These are phyloP conservation scores for Balearica regulorum DNA, from an alignment of 2,797 vertebrate species.

Conservation along the genomic window DNA sequence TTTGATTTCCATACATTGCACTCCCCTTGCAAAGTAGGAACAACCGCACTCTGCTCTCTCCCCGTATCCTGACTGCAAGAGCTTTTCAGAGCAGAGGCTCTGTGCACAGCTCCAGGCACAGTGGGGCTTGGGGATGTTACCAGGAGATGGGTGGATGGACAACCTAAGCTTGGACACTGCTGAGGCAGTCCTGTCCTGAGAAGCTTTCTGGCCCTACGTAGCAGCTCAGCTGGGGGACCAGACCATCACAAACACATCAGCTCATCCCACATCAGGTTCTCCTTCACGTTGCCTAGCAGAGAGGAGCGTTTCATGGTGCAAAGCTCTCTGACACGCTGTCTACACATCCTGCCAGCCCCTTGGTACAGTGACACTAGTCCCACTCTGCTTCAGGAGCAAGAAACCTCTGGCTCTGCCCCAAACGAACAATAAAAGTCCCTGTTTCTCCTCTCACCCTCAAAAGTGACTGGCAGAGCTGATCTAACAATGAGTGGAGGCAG, in stretches of 20 bases:
- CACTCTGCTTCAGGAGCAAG: background rate
- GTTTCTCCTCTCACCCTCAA: background rate
- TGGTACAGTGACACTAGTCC: constrained; percentile 4
- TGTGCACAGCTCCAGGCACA: background rate
- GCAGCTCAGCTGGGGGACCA: background rate
- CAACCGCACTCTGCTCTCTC: background rate
- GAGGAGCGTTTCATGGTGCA: background rate
- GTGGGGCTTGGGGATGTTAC: background rate
- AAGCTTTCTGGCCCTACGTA: background rate
- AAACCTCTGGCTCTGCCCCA: background rate
- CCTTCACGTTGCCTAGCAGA: background rate
- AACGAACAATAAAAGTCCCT: background rate
- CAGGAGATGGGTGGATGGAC: background rate
- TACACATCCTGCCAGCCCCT: background rate
- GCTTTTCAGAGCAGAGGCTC: background rate
- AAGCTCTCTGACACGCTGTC: background rate
- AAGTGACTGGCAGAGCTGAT: background rate
- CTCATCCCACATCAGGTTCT: background rate
- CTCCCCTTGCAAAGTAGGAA: background rate
- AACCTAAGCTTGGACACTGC: background rate
- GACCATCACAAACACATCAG: background rate
- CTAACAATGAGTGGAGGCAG: background rate
- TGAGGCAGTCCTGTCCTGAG: background rate
- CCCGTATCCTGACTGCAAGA: background rate
- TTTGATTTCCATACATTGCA: background rate